Evolutionary conservation across 2,113 vertebrate genomes (phyloP).

Genomic region (Sorex fumeus): DNA sequence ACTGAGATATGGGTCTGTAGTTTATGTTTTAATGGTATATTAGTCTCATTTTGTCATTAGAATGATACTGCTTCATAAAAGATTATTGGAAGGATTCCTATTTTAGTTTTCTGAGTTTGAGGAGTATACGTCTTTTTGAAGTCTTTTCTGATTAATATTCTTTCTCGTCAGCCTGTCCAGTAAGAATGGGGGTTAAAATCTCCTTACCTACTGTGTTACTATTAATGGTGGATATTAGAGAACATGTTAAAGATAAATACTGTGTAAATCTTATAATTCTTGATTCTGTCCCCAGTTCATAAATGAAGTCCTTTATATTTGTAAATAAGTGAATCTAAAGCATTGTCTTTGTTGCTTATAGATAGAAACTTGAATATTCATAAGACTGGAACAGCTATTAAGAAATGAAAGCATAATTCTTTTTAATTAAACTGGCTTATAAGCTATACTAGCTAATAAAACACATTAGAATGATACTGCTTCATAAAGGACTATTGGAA

Average conservation of each 20-base stretch:
- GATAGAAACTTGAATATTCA: conserved; percentile 27
- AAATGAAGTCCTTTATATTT: neutral
- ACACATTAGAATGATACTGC: neutral
- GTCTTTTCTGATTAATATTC: too few species aligned
- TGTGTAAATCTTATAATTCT: neutral
- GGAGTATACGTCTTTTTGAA: too few species aligned
- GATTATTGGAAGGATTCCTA: too few species aligned
- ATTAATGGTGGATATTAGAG: neutral
- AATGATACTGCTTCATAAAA: too few species aligned
- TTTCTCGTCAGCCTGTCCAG: too few species aligned
- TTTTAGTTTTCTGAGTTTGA: too few species aligned
- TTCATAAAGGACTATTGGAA: too few species aligned
- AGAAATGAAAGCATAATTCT: neutral
- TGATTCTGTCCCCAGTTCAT: neutral
- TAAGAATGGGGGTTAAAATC: too few species aligned
- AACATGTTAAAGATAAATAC: neutral
- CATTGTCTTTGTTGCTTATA: neutral
- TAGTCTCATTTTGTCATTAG: too few species aligned
- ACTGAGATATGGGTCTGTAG: too few species aligned
- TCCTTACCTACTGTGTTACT: too few species aligned
- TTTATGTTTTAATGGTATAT: too few species aligned
- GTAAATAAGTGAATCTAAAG: conserved; percentile 16
- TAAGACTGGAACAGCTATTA: neutral
- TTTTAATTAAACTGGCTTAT: conserved; percentile 11
- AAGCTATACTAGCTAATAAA: neutral